Base-by-base conservation (phyloP, 2,888 invertebrate species). In the Andrena bicolor region DNA sequence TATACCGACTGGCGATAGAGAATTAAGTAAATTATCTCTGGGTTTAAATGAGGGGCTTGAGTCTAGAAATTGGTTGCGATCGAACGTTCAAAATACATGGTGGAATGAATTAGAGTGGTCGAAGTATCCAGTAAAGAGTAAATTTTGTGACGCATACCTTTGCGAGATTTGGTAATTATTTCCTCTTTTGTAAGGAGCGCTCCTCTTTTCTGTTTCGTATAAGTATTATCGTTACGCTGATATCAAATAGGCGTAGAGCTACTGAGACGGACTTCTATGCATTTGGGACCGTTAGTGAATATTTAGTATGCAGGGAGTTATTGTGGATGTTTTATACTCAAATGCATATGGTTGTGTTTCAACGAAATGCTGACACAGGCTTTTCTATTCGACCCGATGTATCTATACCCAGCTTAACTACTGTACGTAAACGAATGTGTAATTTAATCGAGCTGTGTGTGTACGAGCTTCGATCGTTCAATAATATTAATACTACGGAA, bases 41-140 rank as follows among this genome's bases (percentile, higher is more conserved):
- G 77, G 74, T 16, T 76, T 91, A 20, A 80, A 90, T 1, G 88
- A 92, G 80, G 86, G 89, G 66, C 76, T 86, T 16, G 75, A 91
- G 68, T 90, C 93, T 5, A 91, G 88, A 79, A 84, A 90, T 61
- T 94, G 94, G 91, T 78, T 95, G 3, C 61, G 86, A 5, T 85
- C 82, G 4, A 93, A 92, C 72, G 87, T 95, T 16, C 95, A 95
- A 82, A 91, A 94, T 49, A 90, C 92, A 28, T 95, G 95, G 93
- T 94, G 94, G 95, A 95, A 94, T 90, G 90, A 91, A 65, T 83
- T 93, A n/a, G 89, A 92, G 32, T 86, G 90, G 66, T 82, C 89
- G 30, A 90, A 92, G 35, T 90, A 91, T 35, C 83, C 89, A 71
- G 91, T 94, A 0, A 65, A 89, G 0, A 94, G 94, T 76, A 82